Percentiles rank a stretch among this genome's conserved stretches.
These are phyloP conservation scores for silkworm (Bombyx mori) DNA, from an alignment of 1,140 invertebrate species.

Conservation along the genomic window ASM3026992v2 NC_085124.1:11831501-11832000, in stretches of 20 bases:
- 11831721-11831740: constrained; percentile 39
- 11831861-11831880: constrained; percentile 62
- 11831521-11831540: constrained; percentile 65
- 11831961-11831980: too few species aligned
- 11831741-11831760: constrained; percentile 33
- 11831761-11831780: constrained; percentile 57
- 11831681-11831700: too few species aligned
- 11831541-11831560: constrained; percentile 56
- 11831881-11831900: constrained; percentile 69
- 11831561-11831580: constrained; percentile 22
- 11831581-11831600: constrained; percentile 22
- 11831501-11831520: constrained; percentile 45
- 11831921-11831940: constrained; percentile 12
- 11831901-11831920: constrained; percentile 26
- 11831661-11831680: background rate
- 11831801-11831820: constrained; percentile 55
- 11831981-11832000: too few species aligned
- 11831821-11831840: constrained; percentile 64
- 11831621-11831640: constrained; percentile 46
- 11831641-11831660: constrained; percentile 15
- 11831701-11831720: background rate
- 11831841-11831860: constrained; percentile 56
- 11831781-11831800: constrained; percentile 66
- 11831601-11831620: constrained; percentile 23
- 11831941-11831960: background rate